Conservation (phyloP, 2,797 vertebrate genomes). For the Tinamus major region DNA sequence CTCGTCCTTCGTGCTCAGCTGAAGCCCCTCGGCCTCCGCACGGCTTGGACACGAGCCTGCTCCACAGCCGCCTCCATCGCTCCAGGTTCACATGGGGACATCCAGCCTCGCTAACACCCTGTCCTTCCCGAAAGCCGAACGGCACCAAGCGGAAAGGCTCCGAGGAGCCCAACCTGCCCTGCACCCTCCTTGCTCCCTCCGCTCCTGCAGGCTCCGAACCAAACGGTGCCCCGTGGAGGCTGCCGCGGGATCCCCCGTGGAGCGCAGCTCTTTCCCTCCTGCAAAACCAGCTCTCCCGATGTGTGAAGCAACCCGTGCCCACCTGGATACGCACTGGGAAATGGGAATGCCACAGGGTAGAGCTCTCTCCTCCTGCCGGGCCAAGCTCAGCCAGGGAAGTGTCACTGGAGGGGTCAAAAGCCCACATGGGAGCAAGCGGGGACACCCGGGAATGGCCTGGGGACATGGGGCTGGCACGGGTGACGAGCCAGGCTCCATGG, state of each 20-base stretch:
- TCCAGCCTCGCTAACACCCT: background rate
- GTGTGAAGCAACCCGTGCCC: no score
- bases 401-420: background rate
- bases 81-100: background rate
- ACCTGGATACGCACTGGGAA: background rate
- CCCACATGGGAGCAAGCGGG: background rate
- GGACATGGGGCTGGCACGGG: no score
- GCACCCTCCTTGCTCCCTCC: background rate
- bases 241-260: background rate
- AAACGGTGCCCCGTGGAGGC: background rate
- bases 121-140: background rate
- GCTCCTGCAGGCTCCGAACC: background rate
- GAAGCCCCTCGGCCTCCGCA: background rate
- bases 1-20: background rate
- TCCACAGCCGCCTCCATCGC: fast-evolving
- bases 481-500: background rate
- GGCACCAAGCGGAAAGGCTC: background rate
- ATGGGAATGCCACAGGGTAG: background rate
- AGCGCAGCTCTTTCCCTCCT: background rate
- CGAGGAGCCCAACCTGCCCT: background rate
- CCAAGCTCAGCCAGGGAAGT: background rate
- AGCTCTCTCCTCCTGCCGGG: background rate
- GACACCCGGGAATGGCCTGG: background rate
- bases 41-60: background rate
- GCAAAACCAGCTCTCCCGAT: background rate